Base-by-base conservation (phyloP, 2,888 invertebrate species). In the Stegophylla sp. region DNA sequence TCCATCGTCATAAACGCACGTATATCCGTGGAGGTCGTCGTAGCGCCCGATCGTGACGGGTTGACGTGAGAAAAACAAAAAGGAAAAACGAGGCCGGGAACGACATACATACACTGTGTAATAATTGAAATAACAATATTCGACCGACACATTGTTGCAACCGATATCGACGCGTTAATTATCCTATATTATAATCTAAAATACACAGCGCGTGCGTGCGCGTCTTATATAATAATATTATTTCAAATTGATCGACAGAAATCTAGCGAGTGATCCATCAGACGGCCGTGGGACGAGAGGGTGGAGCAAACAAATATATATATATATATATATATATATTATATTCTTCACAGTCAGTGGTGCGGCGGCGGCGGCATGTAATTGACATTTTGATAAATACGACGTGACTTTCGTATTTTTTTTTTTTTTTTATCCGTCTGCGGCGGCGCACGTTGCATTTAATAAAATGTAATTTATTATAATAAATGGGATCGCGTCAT, bases 371-470 rank as follows among this genome's bases (percentile, higher is more conserved):
- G n/a, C 28, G 23, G 72, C 56, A 45, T 67, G 43, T 71, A 79
- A 79, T 79, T 79, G 79, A 79, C 79, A 79, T 79, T 79, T 79
- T 71, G 79, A 79, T 79, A 79, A 79, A 79, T 71, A 79, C 79
- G 56, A 61, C 79, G 71, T 69, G 79, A 79, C 79, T 79, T 79
- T 69, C 67, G 79, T 61, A 79, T 79, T 69, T 69, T 63, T 34
- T 13, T 59, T 56, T 34, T 63, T 74, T 77, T 79, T 61, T 79
- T 61, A 61, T 79, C 67, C 79, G 69, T 61, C 77, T 59, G 34
- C 69, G 26, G 66, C 75, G 23, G 26, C 45, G 41, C 3, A 13
- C 66, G 28, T 26, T n/a, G 59, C 77, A 28, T 69, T 79, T 79
- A 79, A 77, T 75, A 75, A 75, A 75, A 64, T 43, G 75, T 51